Base-by-base conservation (phyloP, 2,113 vertebrate genomes). In the Hyaena hyaena region DNA sequence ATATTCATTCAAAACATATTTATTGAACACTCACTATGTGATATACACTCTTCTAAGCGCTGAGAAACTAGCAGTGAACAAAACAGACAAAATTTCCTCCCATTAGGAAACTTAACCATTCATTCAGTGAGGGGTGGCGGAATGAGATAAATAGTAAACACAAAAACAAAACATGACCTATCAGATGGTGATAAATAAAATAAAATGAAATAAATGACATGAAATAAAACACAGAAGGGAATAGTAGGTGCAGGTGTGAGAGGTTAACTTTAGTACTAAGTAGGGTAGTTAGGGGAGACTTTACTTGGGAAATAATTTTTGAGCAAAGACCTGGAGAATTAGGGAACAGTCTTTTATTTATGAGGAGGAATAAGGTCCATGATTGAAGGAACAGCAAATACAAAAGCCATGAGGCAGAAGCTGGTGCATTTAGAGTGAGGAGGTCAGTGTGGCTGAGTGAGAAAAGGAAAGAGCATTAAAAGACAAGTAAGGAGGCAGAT, bases 181-280 rank as follows among this genome's bases (percentile, higher is more conserved):
- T 85, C 48, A 74, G 26, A 91, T 80, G 45, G 35, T 86, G 39
- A 39, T 39, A 39, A 39, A 39, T 39, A 39, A 39, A 39, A 39
- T 39, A 39, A 39, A 39, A 39, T 39, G 39, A 39, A 39, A 39
- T 39, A 39, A 39, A 39, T 39, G 39, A 85, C 53, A 71, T 17
- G 23, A 74, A 50, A 14, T 53, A 91, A 81, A 61, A 24, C 58
- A 83, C 33, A 33, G 19, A 88, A 39, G 24, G 35, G 24, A 85
- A 86, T 26, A 53, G 21, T 26, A 53, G 82, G 23, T 39, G n/a
- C 4, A 84, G 33, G 50, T 1, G 5, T 43, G 9, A 58, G 45
- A 84, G 19, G 24, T 74, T 74, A 80, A 74, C 85, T 74, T 90
- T 50, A 86, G 45, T 93, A 66, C 73, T 81, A 81, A 93, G n/a